These are phyloP conservation scores for Coregonus clupeaformis DNA, from an alignment of 2,113 vertebrate genomes.

Conservation along the genomic window DNA sequence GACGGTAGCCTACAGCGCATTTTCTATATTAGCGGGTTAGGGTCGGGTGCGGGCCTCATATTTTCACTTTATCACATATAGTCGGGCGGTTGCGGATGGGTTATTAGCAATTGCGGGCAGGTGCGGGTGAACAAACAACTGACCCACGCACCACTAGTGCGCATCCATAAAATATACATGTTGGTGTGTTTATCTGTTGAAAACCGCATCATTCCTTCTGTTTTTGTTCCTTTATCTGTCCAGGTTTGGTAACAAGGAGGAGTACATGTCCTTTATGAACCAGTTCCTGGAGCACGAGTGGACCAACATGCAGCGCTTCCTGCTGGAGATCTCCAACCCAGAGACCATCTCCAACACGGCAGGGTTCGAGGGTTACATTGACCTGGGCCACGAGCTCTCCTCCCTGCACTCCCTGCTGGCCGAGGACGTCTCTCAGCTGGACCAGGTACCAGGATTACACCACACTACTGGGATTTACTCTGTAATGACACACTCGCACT, in stretches of 20 bases:
- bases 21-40: background rate
- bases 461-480: too few relatives aligned
- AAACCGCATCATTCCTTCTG: background rate
- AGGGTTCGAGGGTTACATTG: conserved; percentile 96
- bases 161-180: background rate
- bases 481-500: too few relatives aligned
- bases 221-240: background rate
- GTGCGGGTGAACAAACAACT: too few relatives aligned
- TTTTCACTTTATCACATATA: too few relatives aligned
- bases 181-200: background rate
- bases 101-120: too few relatives aligned
- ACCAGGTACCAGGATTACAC: conserved; percentile 79
- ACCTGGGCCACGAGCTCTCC: conserved; percentile 92
- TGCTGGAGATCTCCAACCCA: conserved; percentile 94
- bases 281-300: conserved; percentile 95
- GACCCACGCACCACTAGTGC: background rate
- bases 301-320: conserved; percentile 97
- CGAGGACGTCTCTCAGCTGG: conserved; percentile 86
- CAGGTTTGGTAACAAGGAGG: conserved; percentile 96
- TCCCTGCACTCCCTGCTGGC: conserved; percentile 88
- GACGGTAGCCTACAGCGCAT: too few relatives aligned
- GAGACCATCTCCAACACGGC: conserved; percentile 93
- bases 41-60: too few relatives aligned
- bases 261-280: conserved; percentile 99
- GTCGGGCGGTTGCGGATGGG: too few relatives aligned